phyloP scores from a whole-genome alignment of 2,113 vertebrate species.

The Thymallus thymallus region DNA sequence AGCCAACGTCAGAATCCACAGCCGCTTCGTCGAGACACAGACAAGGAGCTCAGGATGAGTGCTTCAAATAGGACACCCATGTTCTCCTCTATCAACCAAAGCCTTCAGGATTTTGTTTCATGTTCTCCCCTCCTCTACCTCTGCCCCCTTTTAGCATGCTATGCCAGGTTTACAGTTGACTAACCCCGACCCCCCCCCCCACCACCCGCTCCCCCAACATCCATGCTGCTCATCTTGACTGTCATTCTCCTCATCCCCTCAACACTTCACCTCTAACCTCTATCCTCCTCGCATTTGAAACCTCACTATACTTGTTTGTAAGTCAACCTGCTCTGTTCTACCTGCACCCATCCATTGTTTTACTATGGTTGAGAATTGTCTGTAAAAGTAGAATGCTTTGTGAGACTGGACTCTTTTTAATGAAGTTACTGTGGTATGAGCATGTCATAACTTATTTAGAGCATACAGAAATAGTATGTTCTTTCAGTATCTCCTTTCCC shows the following conservation, averaged over 20 bases:
- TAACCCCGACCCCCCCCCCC: slow-evolving; percentile 32
- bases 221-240: slow-evolving; percentile 4
- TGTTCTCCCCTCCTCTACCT: slow-evolving; percentile 12
- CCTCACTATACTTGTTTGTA: slow-evolving; percentile 34
- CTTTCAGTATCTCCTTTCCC: slow-evolving; percentile 17
- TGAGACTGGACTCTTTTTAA: slow-evolving; percentile 35
- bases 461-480: slow-evolving; percentile 27
- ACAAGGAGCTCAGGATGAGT: slow-evolving; percentile 22
- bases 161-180: slow-evolving; percentile 62
- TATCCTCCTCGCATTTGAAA: slow-evolving; percentile 26
- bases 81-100: slow-evolving; percentile 32
- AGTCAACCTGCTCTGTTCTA: slow-evolving; percentile 42
- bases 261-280: slow-evolving; percentile 3
- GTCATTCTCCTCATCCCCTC: slow-evolving; percentile 15
- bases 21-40: background rate
- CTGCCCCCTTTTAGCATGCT: slow-evolving; percentile 63
- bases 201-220: slow-evolving; percentile 14
- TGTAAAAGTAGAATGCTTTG: slow-evolving; percentile 26
- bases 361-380: slow-evolving; percentile 34
- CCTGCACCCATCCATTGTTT: slow-evolving; percentile 42
- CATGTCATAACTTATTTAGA: slow-evolving; percentile 60
- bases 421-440: slow-evolving; percentile 51
- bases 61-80: slow-evolving; percentile 41
- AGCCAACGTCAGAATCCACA: background rate
- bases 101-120: slow-evolving; percentile 34